Base-by-base conservation (phyloP, 2,113 vertebrate species). In the Hypocryptadius cinnamomeus region DNA sequence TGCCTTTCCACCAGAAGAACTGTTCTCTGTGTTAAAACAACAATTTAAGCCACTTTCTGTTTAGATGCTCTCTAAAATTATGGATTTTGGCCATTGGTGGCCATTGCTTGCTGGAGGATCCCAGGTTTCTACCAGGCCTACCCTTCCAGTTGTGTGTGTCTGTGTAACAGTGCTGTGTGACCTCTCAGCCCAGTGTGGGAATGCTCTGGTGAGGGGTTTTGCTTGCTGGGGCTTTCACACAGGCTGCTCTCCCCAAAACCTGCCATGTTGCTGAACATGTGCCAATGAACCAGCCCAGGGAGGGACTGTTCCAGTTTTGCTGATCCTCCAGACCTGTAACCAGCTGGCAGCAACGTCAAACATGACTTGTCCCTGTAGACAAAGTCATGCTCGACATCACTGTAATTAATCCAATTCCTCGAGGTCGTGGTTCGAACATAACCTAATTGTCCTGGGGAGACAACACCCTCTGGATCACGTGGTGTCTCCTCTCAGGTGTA, bases 281-380 rank as follows among this genome's bases (percentile, higher is more conserved):
- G 31, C 70, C 35, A 31, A 4, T 40, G 48, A 89, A 60, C 30
- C 59, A 65, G 71, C 37, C 72, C 3, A 3, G 83, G 54, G 72
- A 86, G 76, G 72, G 59, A 90, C 51, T 0, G 3, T 48, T 39
- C 35, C 24, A 69, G 72, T 92, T 92, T 64, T 0, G 0, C 51
- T 86, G 64, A 45, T 74, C 51, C 54, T 93, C 70, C 85, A 87
- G 76, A 87, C 94, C 88, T 69, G 61, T 51, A 84, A 87, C 61
- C 90, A 76, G 79, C 90, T 95, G 90, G 66, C 81, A 77, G 74
- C 25, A 69, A 44, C 76, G 92, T 72, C 79, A 87, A 76, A 89
- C 59, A 13, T 37, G 81, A 87, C 89, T 95, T 89, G 81, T 91
- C 90, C 85, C 50, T n/a, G 74, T 68, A 79, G 94, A 87, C 18